Evolutionary conservation across 2,113 vertebrate species (phyloP).

Genomic region (Vulpes vulpes): DNA sequence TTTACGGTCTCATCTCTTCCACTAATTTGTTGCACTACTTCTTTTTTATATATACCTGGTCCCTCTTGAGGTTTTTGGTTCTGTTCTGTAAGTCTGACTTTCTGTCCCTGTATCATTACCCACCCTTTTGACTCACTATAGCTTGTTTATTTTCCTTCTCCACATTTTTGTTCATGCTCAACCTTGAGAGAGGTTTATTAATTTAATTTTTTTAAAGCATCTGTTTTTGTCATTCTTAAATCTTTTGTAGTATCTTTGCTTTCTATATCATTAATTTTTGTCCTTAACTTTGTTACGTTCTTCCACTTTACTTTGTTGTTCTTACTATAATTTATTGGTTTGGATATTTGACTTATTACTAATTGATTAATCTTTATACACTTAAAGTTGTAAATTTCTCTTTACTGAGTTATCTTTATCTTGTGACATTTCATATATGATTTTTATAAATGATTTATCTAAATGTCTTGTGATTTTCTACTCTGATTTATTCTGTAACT

Average conservation of each 20-base stretch:
- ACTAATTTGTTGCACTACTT: background rate
- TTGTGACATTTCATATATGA: background rate
- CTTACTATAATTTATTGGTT: slow-evolving; percentile 36
- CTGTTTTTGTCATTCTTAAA: background rate
- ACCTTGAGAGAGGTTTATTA: background rate
- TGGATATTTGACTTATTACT: slow-evolving; percentile 18
- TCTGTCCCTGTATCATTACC: background rate
- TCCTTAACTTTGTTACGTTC: background rate
- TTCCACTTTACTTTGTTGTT: background rate
- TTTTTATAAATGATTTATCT: slow-evolving; percentile 19
- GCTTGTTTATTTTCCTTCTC: background rate
- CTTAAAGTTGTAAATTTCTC: background rate
- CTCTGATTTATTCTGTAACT: slow-evolving; percentile 10
- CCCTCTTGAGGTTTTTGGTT: background rate
- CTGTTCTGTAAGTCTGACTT: background rate
- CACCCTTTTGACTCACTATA: background rate
- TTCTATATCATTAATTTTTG: background rate
- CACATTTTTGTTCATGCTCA: background rate
- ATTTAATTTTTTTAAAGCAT: background rate
- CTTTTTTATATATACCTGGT: background rate
- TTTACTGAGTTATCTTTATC: background rate
- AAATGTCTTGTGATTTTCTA: slow-evolving; percentile 12
- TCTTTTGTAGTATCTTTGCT: background rate
- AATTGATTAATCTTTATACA: background rate
- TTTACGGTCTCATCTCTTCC: background rate